Base-by-base conservation (phyloP, 2,888 invertebrate species). In the Catocala nupta region DNA sequence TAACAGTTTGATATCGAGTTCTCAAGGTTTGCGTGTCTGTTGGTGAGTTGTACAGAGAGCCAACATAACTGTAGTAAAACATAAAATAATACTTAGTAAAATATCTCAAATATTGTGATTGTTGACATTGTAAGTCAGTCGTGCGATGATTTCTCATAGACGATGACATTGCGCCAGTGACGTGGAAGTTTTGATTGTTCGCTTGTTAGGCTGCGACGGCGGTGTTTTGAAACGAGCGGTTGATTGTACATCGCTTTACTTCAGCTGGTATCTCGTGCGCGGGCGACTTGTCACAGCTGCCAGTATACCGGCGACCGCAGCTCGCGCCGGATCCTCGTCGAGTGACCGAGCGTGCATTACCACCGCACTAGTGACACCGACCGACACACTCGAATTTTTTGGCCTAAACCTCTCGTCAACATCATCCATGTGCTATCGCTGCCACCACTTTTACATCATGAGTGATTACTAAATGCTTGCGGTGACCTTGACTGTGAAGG, bases 221-320 rank as follows among this genome's bases (percentile, higher is more conserved):
- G 72, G 79, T 81, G 83, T 84, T 86, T 85, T 82, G 80, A 83
- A 87, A 84, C 75, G 81, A 81, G 66, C 77, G 81, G 82, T 80
- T 87, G 84, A 86, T 87, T 84, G 81, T 83, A 82, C 80, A 77
- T 77, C 79, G 81, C 74, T 83, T 83, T 82, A 84, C 83, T 82
- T 84, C 77, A 86, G 77, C 67, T 76, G 78, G 80, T 86, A 84
- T 84, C 83, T 83, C 81, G 82, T 81, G 84, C 84, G 84, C 87
- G 79, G 80, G 73, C 82, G 82, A 73, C 75, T 81, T 84, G 81
- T 78, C 81, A 73, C 70, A 68, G 78, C 80, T 84, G 87, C 82
- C 91, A 93, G 93, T 93, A 76, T 78, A 81, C 81, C 80, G 87
- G 89, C 89, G 90, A 86, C 85, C 89, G 84, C 81, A 87, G 89